A percentile compares a stretch with the other conserved stretches of the same genome.
Conservation (phyloP, 2,113 vertebrate species). For the Dunckerocampus dactyliophorus region DNA sequence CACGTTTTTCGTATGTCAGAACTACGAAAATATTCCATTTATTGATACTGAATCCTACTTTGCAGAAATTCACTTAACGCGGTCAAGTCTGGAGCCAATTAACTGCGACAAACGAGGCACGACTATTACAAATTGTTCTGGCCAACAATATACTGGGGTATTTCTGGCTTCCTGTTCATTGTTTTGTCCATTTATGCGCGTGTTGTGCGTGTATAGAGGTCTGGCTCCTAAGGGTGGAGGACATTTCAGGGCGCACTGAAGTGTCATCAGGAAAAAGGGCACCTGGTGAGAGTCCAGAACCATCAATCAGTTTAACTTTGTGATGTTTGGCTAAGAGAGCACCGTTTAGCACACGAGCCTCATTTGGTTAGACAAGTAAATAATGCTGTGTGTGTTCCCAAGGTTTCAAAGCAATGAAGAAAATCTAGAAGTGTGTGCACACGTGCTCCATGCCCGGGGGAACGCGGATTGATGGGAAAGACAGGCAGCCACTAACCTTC, state of each 20-base stretch:
- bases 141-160: background rate
- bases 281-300: background rate
- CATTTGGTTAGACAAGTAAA: slow-evolving; percentile 5
- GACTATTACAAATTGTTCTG: slow-evolving; percentile 13
- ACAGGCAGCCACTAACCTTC: slow-evolving; percentile 55
- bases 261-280: background rate
- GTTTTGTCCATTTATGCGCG: background rate
- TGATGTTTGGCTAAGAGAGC: background rate
- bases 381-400: background rate
- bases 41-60: too few relatives aligned
- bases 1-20: too few relatives aligned
- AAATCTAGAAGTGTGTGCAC: slow-evolving; percentile 3
- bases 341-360: background rate
- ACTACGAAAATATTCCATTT: too few relatives aligned
- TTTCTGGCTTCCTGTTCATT: too few relatives aligned
- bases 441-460: slow-evolving; percentile 3
- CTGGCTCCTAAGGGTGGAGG: background rate
- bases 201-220: background rate
- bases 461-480: slow-evolving; percentile 37
- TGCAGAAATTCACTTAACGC: too few relatives aligned
- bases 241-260: background rate
- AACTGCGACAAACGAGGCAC: too few relatives aligned
- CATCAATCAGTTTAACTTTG: background rate
- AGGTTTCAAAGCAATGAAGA: background rate
- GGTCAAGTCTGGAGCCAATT: too few relatives aligned